phyloP scores from a whole-genome alignment of 2,888 invertebrate species.

The Heteromurus nitidus region DNA sequence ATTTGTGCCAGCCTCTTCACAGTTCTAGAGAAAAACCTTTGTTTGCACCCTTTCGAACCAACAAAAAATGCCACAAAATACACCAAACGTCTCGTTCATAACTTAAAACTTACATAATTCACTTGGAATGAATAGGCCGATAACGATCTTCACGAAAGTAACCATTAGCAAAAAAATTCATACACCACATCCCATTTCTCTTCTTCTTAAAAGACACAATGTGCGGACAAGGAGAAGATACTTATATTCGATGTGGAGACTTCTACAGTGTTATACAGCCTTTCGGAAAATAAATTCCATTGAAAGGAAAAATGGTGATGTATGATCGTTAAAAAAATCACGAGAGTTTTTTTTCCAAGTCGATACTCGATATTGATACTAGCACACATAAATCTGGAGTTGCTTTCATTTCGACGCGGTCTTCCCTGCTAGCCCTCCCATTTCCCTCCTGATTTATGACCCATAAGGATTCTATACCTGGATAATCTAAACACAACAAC shows the following conservation, averaged over 20 bases:
- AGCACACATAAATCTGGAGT: not conserved
- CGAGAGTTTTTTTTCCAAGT: not conserved
- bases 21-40: not conserved
- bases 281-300: too few relatives aligned
- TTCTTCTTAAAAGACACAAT: too few relatives aligned
- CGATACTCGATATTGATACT: not conserved
- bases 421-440: not conserved
- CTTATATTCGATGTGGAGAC: too few relatives aligned
- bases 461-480: not conserved
- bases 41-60: not conserved
- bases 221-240: too few relatives aligned
- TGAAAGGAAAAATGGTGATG: too few relatives aligned
- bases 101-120: not conserved
- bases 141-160: too few relatives aligned
- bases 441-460: not conserved
- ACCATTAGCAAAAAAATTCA: too few relatives aligned
- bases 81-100: too few relatives aligned
- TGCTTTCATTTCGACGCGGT: not conserved
- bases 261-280: too few relatives aligned
- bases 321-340: too few relatives aligned
- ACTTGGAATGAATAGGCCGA: too few relatives aligned
- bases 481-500: not conserved
- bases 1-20: not conserved
- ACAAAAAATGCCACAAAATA: too few relatives aligned
- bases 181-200: not conserved